Percentiles rank a stretch among this genome's conserved stretches.
phyloP scores from a whole-genome alignment of 2,888 invertebrate species.

The Rhagonycha lutea region DNA sequence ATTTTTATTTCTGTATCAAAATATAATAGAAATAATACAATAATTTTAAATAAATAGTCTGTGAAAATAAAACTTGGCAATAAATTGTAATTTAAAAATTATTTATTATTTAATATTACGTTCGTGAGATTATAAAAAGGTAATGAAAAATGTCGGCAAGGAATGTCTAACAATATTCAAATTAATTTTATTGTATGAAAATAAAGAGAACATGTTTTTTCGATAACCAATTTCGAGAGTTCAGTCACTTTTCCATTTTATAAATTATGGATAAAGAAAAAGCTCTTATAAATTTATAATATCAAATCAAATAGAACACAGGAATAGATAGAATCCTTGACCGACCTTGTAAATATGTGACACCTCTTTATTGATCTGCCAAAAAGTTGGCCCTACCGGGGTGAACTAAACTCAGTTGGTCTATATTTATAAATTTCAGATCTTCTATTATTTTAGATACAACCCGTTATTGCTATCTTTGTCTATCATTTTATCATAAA shows the following conservation, averaged over 20 bases:
- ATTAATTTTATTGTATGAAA: not conserved
- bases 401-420: not conserved
- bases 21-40: not conserved
- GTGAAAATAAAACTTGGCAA: not conserved
- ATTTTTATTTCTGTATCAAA: not conserved
- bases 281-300: not conserved
- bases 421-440: not conserved
- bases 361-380: conserved; percentile 16
- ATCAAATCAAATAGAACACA: not conserved
- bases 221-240: not conserved
- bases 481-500: not conserved
- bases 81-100: not conserved
- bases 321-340: conserved; percentile 9
- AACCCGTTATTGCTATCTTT: not conserved
- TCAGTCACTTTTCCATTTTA: not conserved
- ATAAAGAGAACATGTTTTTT: not conserved
- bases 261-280: not conserved
- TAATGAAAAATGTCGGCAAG: not conserved
- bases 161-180: not conserved
- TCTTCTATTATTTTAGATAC: not conserved
- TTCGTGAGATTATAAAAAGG: not conserved
- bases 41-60: not conserved
- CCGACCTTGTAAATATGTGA: conserved; percentile 14
- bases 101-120: not conserved
- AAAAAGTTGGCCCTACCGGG: conserved; percentile 9